phyloP scores from a whole-genome alignment of 1,140 invertebrate species.

The Anastatus disparis region DNA sequence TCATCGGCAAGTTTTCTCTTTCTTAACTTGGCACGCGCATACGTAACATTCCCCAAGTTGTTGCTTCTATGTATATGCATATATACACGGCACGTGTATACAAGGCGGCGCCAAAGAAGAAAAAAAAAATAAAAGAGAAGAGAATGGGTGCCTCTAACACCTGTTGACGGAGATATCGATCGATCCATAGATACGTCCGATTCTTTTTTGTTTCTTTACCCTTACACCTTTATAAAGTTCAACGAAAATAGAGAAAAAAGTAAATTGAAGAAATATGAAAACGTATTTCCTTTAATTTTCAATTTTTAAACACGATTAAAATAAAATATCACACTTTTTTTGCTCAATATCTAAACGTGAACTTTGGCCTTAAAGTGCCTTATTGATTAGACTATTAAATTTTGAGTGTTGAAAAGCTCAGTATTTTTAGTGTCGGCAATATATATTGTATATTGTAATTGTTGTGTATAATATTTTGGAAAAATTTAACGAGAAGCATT shows the following conservation, averaged over 20 bases:
- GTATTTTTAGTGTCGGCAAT: neutral
- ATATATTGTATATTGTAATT: neutral
- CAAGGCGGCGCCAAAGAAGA: neutral
- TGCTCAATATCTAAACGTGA: neutral
- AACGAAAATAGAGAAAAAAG: neutral
- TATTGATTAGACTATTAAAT: conserved; percentile 11
- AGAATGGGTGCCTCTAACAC: conserved; percentile 16
- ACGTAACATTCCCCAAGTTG: neutral
- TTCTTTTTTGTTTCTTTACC: neutral
- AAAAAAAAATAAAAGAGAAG: neutral
- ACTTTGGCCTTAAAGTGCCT: conserved; percentile 31
- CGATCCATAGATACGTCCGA: neutral
- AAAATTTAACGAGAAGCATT: neutral
- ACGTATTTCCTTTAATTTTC: neutral
- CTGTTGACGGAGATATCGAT: conserved; percentile 33
- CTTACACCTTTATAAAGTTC: too few relatives aligned
- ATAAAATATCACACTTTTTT: too few relatives aligned
- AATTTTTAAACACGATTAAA: too few relatives aligned
- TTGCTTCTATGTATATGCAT: too few relatives aligned
- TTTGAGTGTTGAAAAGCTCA: neutral
- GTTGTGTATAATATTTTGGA: neutral
- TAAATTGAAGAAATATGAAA: neutral
- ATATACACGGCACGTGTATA: neutral
- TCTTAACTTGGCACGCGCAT: neutral
- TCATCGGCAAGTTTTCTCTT: neutral